Evolutionary conservation across 2,888 invertebrate species (phyloP).

Genomic region (Deilephila elpenor): DNA sequence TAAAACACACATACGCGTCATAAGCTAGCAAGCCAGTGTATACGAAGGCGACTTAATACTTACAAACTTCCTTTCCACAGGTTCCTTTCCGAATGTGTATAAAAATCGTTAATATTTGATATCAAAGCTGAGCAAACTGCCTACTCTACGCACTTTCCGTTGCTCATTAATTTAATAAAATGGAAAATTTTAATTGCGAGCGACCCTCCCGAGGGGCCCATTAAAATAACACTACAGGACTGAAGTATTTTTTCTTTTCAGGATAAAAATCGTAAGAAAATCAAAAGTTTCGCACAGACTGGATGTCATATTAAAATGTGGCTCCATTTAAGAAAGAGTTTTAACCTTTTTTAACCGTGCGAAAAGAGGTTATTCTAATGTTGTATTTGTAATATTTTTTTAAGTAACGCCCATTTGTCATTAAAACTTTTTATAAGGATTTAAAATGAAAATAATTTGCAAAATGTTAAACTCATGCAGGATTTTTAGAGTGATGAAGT

Average conservation of each 20-base stretch:
- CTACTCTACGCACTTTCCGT: conserved; percentile 48
- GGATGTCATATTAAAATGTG: conserved; percentile 41
- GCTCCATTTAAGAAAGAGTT: background rate
- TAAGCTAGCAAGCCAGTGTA: background rate
- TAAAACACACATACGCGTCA: background rate
- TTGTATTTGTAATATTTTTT: no score
- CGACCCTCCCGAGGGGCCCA: conserved; percentile 54
- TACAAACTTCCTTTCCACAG: background rate
- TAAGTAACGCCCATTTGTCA: background rate
- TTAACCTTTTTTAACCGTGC: background rate
- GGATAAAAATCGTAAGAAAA: conserved; percentile 50
- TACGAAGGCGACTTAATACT: background rate
- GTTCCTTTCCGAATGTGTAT: conserved; percentile 5
- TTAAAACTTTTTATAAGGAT: background rate
- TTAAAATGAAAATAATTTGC: no score
- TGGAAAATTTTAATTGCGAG: conserved; percentile 68
- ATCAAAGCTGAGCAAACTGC: conserved; percentile 28
- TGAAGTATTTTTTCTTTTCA: conserved; percentile 51
- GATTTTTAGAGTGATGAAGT: conserved; percentile 46
- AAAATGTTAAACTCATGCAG: background rate
- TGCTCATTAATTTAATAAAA: conserved; percentile 68
- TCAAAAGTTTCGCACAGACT: conserved; percentile 40
- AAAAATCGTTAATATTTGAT: conserved; percentile 22
- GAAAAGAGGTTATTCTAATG: no score
- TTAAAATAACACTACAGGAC: conserved; percentile 56